These are phyloP conservation scores for Mechanitis messenoides DNA, from an alignment of 2,888 invertebrate genomes.

Conservation along the genomic window DNA sequence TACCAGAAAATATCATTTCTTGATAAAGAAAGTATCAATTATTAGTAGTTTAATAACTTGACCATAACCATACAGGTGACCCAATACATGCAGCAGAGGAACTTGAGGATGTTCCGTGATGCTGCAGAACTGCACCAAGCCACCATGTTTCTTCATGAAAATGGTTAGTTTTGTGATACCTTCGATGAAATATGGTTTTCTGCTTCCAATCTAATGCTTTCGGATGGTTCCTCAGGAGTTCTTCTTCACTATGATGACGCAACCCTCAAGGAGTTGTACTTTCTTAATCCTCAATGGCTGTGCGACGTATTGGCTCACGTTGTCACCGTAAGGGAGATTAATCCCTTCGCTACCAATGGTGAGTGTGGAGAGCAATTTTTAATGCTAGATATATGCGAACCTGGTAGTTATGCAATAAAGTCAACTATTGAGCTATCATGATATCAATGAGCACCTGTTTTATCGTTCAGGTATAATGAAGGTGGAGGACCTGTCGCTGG, in stretches of 20 bases:
- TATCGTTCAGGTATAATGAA: slow-evolving; percentile 86
- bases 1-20: too few relatives aligned
- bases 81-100: slow-evolving; percentile 81
- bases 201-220: background rate
- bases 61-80: slow-evolving; percentile 55
- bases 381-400: too few relatives aligned
- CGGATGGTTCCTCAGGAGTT: slow-evolving; percentile 78
- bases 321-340: slow-evolving; percentile 97
- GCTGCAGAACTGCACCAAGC: slow-evolving; percentile 95
- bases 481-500: slow-evolving; percentile 91
- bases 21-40: too few relatives aligned
- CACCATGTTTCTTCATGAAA: slow-evolving; percentile 97
- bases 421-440: background rate
- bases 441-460: background rate
- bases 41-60: too few relatives aligned
- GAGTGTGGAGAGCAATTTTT: slow-evolving; percentile 17
- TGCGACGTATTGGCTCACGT: slow-evolving; percentile 98
- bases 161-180: slow-evolving; percentile 75
- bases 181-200: background rate
- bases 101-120: slow-evolving; percentile 87
- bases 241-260: slow-evolving; percentile 96
- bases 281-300: slow-evolving; percentile 98
- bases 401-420: too few relatives aligned
- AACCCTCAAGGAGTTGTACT: slow-evolving; percentile 94
- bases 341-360: slow-evolving; percentile 94